A percentile compares a stretch with the other conserved stretches of the same genome.
phyloP scores from a whole-genome alignment of 2,113 vertebrate species.

The Sinocyclocheilus maitianheensis region DNA sequence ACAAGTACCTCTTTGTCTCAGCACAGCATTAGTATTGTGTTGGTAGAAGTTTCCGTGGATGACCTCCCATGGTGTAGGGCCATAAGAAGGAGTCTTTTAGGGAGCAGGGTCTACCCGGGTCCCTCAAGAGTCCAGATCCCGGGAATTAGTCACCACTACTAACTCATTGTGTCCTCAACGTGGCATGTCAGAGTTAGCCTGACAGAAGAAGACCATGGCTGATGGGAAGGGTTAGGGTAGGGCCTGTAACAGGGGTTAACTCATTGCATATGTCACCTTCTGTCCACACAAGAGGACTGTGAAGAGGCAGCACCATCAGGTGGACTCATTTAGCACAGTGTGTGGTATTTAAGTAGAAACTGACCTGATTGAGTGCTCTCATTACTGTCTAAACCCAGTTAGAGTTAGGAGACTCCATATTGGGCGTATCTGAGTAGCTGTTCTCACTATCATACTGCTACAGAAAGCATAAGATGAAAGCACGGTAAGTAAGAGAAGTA shows the following conservation, averaged over 20 bases:
- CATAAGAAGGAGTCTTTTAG: slow-evolving; percentile 46
- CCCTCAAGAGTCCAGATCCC: slow-evolving; percentile 45
- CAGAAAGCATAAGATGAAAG: slow-evolving; percentile 68
- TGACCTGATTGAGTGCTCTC: slow-evolving; percentile 43
- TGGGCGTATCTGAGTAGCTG: background rate
- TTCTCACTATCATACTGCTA: slow-evolving; percentile 53
- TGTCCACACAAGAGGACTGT: slow-evolving; percentile 42
- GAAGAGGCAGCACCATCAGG: slow-evolving; percentile 40
- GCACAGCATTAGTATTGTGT: slow-evolving; percentile 75
- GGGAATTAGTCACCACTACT: slow-evolving; percentile 57
- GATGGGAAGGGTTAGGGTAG: slow-evolving; percentile 57
- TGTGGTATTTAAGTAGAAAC: slow-evolving; percentile 51
- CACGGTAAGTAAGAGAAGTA: background rate
- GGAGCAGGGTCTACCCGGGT: slow-evolving; percentile 32
- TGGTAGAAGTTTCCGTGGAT: slow-evolving; percentile 69
- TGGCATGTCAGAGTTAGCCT: slow-evolving; percentile 41
- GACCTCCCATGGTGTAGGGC: slow-evolving; percentile 53
- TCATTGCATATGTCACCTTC: slow-evolving; percentile 49
- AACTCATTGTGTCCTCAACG: slow-evolving; percentile 52
- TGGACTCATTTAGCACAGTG: slow-evolving; percentile 51
- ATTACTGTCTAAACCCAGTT: background rate
- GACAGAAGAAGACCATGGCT: slow-evolving; percentile 57
- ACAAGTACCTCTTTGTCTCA: slow-evolving; percentile 69
- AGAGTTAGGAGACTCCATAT: background rate
- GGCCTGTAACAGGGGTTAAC: slow-evolving; percentile 56